Evolutionary conservation across 2,888 invertebrate species (phyloP), one percentile per base, ranked within the genome.

Genomic region (Drosophila pegasa): DNA sequence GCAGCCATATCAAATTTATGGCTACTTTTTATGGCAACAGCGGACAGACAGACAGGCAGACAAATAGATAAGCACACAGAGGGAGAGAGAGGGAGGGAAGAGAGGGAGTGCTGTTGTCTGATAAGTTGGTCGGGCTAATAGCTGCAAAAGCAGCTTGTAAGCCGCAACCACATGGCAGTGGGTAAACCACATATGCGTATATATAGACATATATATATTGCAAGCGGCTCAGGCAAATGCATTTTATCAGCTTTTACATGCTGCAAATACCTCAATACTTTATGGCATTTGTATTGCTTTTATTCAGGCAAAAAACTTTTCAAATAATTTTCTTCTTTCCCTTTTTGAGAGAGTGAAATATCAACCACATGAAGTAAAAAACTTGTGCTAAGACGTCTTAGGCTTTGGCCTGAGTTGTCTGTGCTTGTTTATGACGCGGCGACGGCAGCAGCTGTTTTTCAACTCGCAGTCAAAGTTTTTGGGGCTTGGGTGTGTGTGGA

Each of bases 1-100:
- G 77, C 77, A 64, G 51, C 52, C 73, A 77, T 78, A 78, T 84
- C n/a, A 67, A 78, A 75, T 86, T 86, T 73, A 88, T 74, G 81
- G 63, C 75, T 48, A 68, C 64, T 72, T 64, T 79, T 69, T 65
- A 72, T 66, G 62, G 27, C 18, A 71, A 41, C 54, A 52, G 50
- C 45, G 45, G 9, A 45, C 50, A 58, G 29, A 57, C 37, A 40
- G 18, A 38, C 22, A 57, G n/a, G 38, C 37, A 52, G 29, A 7
- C 51, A 54, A 22, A 54, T 35, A 38, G 12, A 29, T 40, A 54
- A 40, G 10, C 29, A 8, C 29, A 29, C 9, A 37, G 0, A 18
- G 10, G 5, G 1, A 41, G 18, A 5, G 18, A 5, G 38, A 38
- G 2, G 8, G 7, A 25, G 25, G 5, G 25, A 25, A 18, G 18